Conservation (phyloP, 2,888 invertebrate genomes). For the Trypoxylon attenuatum region DNA sequence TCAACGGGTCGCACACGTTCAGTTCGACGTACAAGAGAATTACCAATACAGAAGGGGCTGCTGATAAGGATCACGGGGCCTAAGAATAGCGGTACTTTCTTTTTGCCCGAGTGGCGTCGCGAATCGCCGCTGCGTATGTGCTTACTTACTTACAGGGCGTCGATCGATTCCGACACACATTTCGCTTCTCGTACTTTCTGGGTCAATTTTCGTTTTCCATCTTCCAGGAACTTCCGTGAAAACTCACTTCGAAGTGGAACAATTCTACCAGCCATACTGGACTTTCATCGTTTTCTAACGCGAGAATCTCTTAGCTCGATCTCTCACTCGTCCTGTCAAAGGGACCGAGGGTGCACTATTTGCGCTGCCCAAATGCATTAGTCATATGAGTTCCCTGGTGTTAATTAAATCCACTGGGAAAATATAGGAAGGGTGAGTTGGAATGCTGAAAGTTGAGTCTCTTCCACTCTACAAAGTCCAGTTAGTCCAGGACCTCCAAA, state of each 20-base stretch:
- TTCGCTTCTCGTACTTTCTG: conserved; percentile 11
- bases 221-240: background rate
- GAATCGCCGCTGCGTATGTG: too few relatives aligned
- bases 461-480: too few relatives aligned
- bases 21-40: conserved; percentile 54
- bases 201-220: conserved; percentile 23
- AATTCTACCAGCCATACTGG: background rate
- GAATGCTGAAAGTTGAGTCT: too few relatives aligned
- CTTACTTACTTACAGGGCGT: background rate
- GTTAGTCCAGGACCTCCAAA: too few relatives aligned
- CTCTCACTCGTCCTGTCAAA: too few relatives aligned
- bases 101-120: conserved; percentile 50
- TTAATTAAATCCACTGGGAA: too few relatives aligned
- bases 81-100: conserved; percentile 69
- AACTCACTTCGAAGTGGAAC: background rate
- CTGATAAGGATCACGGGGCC: conserved; percentile 50
- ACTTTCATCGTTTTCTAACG: background rate
- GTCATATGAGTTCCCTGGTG: too few relatives aligned
- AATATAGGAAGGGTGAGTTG: too few relatives aligned
- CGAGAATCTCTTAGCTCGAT: too few relatives aligned
- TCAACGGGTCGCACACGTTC: conserved; percentile 11
- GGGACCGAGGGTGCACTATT: too few relatives aligned
- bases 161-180: conserved; percentile 21
- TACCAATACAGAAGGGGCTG: conserved; percentile 58
- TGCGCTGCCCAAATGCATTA: too few relatives aligned